Conservation (phyloP, 2,113 vertebrate genomes). For the Trachemys scripta region DNA sequence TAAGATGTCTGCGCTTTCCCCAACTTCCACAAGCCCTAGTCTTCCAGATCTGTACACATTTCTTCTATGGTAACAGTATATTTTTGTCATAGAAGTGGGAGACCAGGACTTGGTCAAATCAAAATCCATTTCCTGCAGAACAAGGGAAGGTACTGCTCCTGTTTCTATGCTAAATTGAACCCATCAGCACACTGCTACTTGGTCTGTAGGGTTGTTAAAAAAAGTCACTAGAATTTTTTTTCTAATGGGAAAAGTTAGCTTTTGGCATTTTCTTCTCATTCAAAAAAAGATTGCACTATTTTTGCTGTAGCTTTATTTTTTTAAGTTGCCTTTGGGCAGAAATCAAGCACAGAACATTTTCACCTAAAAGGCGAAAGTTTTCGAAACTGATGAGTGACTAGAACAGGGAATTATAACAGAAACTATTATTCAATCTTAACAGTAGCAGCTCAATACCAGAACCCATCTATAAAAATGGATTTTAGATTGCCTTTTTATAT, state of each 20-base stretch:
- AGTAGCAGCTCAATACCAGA: neutral
- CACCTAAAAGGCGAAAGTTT: neutral
- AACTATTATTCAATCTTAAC: neutral
- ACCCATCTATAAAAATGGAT: neutral
- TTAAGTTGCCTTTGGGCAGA: neutral
- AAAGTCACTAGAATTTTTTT: neutral
- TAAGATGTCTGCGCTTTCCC: too few species aligned
- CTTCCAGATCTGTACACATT: neutral
- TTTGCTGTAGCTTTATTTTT: neutral
- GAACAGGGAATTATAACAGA: neutral
- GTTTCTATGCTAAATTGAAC: neutral
- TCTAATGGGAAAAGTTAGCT: neutral
- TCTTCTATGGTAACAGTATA: neutral
- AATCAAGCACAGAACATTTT: neutral
- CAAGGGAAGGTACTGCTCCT: neutral
- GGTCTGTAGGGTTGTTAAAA: neutral
- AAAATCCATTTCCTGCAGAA: slow-evolving; percentile 23
- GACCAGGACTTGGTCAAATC: neutral
- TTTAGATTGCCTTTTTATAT: neutral
- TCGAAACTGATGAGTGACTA: neutral
- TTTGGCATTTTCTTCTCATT: neutral
- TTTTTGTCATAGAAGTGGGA: neutral
- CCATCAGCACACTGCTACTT: rapidly evolving
- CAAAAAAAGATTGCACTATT: neutral
- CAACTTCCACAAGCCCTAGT: neutral